Conservation (phyloP, 2,797 vertebrate species). For the Ibycter americanus region DNA sequence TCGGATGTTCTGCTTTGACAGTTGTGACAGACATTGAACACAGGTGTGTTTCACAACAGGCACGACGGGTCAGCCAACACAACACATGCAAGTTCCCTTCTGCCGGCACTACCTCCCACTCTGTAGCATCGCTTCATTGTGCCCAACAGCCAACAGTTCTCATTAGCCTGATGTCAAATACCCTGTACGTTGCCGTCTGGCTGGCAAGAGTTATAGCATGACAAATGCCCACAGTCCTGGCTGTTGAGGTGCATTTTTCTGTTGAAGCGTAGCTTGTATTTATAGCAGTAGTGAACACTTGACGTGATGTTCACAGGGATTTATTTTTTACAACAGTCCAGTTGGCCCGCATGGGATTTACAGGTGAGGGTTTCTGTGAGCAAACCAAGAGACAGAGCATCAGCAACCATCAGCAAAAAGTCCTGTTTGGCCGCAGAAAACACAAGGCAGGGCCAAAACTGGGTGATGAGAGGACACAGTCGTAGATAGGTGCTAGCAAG, state of each 20-base stretch:
- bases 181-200: not conserved
- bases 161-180: not conserved
- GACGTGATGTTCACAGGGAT: not conserved
- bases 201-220: not conserved
- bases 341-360: not conserved
- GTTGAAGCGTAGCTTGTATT: not conserved
- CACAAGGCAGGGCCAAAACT: not conserved
- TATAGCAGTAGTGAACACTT: not conserved
- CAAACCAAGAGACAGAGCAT: not conserved
- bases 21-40: constrained; percentile 77
- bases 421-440: not conserved
- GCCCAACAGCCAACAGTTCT: not conserved
- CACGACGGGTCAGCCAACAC: not conserved
- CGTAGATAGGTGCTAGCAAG: not conserved
- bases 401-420: not conserved
- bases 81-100: not conserved
- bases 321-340: not conserved
- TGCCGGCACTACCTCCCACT: rapidly evolving
- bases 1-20: constrained; percentile 22
- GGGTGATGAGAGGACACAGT: rapidly evolving
- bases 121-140: not conserved
- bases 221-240: not conserved
- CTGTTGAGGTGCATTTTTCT: not conserved
- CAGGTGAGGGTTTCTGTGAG: not conserved
- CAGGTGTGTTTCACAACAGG: constrained; percentile 1